Base-by-base conservation (phyloP, 2,113 vertebrate genomes). In the Trichomycterus rosablanca region DNA sequence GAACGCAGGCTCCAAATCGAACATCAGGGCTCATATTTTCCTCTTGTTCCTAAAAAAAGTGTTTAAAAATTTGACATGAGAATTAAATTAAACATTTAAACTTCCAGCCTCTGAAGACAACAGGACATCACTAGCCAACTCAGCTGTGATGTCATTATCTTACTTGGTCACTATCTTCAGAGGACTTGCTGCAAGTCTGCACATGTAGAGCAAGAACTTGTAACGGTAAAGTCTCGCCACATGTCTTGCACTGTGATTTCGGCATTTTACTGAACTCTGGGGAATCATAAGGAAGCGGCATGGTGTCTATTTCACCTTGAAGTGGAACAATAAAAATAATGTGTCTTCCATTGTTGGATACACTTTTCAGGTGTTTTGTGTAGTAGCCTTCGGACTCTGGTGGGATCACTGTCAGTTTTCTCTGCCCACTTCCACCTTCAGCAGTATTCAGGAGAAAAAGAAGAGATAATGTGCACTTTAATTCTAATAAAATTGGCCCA, bases 241-340 rank as follows among this genome's bases (percentile, higher is more conserved):
- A 40, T 37, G 12, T 40, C 20, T 56, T 40, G n/a, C 35, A 56
- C 4, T 56, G 53, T 32, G 30, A 32, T 32, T 32, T 32, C 30
- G 30, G 30, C 20, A 37, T 56, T 56, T 49, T 55, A 20, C 19
- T 56, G 53, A 56, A 56, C 35, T 56, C 53, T 24, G 20, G 20
- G 20, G 35, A 20, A 56, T 56, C 53, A 42, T 23, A 42, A 26
- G 53, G 35, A 56, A 56, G 20, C 2, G 35, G 19, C 39, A 22
- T 2, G 23, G 2, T 56, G 23, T 56, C 35, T 2, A 56, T 56
- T 56, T 56, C 35, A 42, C 40, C 53, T 23, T 56, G 53, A 56
- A 56, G 35, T 42, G 53, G 53, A 56, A 56, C n/a, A 56, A 56
- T 42, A 23, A 56, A 56, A 24, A 56, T 14, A 35, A 40, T 42